Evolutionary conservation across 2,888 invertebrate species (phyloP), one percentile per base, ranked within the genome.

Genomic region (Elmis aenea): DNA sequence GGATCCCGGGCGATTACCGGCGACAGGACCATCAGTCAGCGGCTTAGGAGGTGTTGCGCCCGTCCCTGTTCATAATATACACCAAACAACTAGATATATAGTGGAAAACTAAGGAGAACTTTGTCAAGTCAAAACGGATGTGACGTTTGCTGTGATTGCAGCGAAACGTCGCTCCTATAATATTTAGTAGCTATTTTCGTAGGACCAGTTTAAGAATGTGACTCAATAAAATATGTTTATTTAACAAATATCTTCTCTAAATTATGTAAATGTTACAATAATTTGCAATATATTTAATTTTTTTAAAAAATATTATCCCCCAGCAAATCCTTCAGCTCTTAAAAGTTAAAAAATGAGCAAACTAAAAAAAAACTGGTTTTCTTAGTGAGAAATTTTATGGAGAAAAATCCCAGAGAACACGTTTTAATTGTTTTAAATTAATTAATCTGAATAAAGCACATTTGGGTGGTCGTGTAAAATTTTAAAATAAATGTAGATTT

Each of bases 21-120:
- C 42, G 60, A 58, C 60, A 60, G 55, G 49, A 51, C 57, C 59
- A 61, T 61, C 60, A 61, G 57, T 61, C 61, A 59, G 46, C 47
- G 54, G 54, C 59, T 59, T 57, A 55, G 55, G 54, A 57, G 58
- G 58, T 58, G 53, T 57, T 55, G 52, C 54, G 48, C 38, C 52
- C 53, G 48, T 48, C 50, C 48, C 42, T 31, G 35, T 35, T 38
- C 40, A 45, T 53, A 54, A 55, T 50, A 50, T 50, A 55, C 49
- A 56, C 49, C 46, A 55, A 52, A 46, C 46, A 45, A 50, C 43
- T 45, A 42, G 50, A 55, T 54, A 56, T 57, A 55, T 55, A 44
- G 52, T 45, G 44, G 50, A 46, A 51, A 49, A 49, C 50, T 48
- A 40, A 44, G 33, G 33, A 28, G 40, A 37, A 44, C 48, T 57